Evolutionary conservation across 2,888 invertebrate species (phyloP), one percentile per base, ranked within the genome.

Genomic region (Drosophila eohydei): DNA sequence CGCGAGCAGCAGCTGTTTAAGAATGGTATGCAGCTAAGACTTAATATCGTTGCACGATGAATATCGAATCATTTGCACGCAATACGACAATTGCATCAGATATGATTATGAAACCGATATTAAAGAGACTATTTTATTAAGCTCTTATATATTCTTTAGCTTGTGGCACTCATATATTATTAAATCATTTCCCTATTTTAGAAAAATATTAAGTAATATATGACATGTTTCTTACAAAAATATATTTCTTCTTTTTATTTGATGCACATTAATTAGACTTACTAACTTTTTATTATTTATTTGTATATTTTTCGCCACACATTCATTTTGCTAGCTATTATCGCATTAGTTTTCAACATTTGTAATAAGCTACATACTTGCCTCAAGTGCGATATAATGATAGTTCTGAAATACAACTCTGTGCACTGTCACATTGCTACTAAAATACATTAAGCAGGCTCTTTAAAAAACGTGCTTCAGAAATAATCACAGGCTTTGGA

Each of bases 401-500:
- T 21, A 16, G 1, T n/a, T 54, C 12, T 38, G 4, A 44, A n/a
- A n/a, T 4, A 12, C 56, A 70, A 14, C 67, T n/a, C 46, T 70
- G 60, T 16, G 2, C 6, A 11, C 9, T 16, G 44, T 52, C 44
- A 60, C 52, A 52, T 52, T 57, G 34, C 38, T 38, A 36, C n/a
- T 8, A 55, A 28, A 50, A 32, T 28, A 28, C 2, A 21, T 8
- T 5, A 16, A 28, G 34, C n/a, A 2, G 16, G 9, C 28, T 38
- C 52, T 61, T 57, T 16, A 28, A 16, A 61, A 67, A 71, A 68
- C 71, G 71, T 71, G 71, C 69, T 68, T 41, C 28, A 12, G 16
- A 8, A 11, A 40, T 34, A 11, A 14, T 9, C 9, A 11, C 4
- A 9, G 1, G 2, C 6, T 14, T 26, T 34, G 5, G 4, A 14